Base-by-base conservation (phyloP, 2,888 invertebrate species). In the Venusia cambrica region DNA sequence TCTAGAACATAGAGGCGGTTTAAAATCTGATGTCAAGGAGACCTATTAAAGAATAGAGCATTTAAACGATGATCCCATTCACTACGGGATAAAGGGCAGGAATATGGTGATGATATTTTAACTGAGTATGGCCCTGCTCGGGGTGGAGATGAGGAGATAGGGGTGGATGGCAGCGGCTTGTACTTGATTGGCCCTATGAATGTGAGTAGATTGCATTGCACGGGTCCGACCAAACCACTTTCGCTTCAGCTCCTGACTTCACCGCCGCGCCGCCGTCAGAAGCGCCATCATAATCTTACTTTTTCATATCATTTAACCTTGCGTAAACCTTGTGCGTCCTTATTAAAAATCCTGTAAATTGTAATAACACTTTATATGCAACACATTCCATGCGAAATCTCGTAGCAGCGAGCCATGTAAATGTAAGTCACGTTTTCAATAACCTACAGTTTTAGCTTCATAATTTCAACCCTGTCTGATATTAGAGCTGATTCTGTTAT, bases 341-440 rank as follows among this genome's bases (percentile, higher is more conserved):
- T 47, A 49, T 45, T 48, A 55, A 49, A 38, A 54, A 48, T 41
- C 39, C 39, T 47, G 38, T 49, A 51, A 51, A 50, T 43, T 49
- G 43, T 51, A 51, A 48, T 38, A 47, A 51, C 45, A 48, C 48
- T 47, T 51, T 48, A 51, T 50, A 51, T 53, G 50, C 48, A 53
- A 50, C 41, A 53, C 45, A 51, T 54, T 55, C 52, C 61, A 49
- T 66, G 69, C 64, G 62, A 72, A 76, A 74, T 72, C 69, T 72
- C 58, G 68, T 74, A 73, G 65, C 70, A 64, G 70, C 65, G 65
- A 66, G 67, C 76, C 64, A 78, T 83, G 80, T 83, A 83, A 81
- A 85, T 84, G 85, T 84, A 80, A 79, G 84, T 83, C 85, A 87
- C 85, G 85, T 85, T 80, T 87, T 84, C 85, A 87, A 87, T 87